These are phyloP conservation scores for Nephrotoma guestfalica DNA, from an alignment of 2,888 invertebrate genomes.

Conservation along the genomic window DNA sequence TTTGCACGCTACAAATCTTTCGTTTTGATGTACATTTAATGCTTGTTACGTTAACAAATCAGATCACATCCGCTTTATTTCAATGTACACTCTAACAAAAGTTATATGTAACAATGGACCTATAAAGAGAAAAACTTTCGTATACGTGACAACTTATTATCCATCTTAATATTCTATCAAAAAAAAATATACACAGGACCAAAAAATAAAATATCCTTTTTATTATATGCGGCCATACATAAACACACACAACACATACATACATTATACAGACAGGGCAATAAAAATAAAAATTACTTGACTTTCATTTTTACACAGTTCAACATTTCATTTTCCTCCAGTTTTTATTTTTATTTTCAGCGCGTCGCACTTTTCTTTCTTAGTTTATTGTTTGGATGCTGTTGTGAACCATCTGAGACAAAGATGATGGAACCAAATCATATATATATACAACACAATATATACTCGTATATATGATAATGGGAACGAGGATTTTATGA, in stretches of 20 bases:
- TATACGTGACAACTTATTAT: neutral
- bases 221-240: neutral
- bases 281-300: neutral
- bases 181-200: neutral
- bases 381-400: too few relatives aligned
- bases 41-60: too few relatives aligned
- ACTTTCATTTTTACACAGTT: neutral
- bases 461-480: neutral
- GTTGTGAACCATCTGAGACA: too few relatives aligned
- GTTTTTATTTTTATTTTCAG: too few relatives aligned
- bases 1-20: too few relatives aligned
- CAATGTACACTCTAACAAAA: too few relatives aligned
- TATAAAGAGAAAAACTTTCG: neutral
- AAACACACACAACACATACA: neutral
- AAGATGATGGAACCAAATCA: too few relatives aligned
- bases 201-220: neutral
- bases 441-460: too few relatives aligned
- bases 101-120: too few relatives aligned
- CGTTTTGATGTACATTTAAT: too few relatives aligned
- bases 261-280: neutral
- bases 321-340: neutral
- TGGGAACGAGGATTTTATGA: neutral
- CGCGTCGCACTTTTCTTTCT: too few relatives aligned
- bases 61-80: too few relatives aligned
- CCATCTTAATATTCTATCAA: neutral